Conservation (phyloP, 2,888 invertebrate genomes). For the Neocrepidodera transversa region DNA sequence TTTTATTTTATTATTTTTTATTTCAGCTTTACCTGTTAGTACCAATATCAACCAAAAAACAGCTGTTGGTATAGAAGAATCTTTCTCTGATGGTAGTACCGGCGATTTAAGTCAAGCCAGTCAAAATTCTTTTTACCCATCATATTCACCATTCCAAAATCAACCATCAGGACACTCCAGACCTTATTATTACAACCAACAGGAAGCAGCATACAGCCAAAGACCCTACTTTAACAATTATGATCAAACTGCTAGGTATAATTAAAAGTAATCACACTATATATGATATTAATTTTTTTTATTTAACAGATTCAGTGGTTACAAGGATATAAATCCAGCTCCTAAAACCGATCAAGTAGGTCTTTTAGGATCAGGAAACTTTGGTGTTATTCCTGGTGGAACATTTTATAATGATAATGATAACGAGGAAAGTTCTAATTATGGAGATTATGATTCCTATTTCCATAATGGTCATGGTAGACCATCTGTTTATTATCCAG, state of each 20-base stretch:
- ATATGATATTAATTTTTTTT: neutral
- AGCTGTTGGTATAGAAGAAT: slow-evolving; percentile 10
- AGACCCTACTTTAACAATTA: slow-evolving; percentile 57
- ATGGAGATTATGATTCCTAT: slow-evolving; percentile 62
- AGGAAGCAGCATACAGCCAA: slow-evolving; percentile 69
- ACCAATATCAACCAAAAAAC: no score
- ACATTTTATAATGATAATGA: slow-evolving; percentile 83
- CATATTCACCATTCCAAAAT: slow-evolving; percentile 65
- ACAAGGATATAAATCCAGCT: slow-evolving; percentile 30
- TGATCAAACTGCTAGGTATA: slow-evolving; percentile 27
- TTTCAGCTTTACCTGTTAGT: no score
- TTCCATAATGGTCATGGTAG: slow-evolving; percentile 77
- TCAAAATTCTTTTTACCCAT: slow-evolving; percentile 75
- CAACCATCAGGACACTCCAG: slow-evolving; percentile 69
- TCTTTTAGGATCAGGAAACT: slow-evolving; percentile 82
- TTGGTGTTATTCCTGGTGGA: slow-evolving; percentile 85
- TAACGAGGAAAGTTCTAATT: slow-evolving; percentile 70
- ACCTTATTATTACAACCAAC: slow-evolving; percentile 63
- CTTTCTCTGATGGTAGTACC: slow-evolving; percentile 18
- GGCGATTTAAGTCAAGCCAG: slow-evolving; percentile 52
- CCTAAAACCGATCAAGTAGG: slow-evolving; percentile 21
- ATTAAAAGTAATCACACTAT: neutral
- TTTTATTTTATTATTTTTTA: no score
- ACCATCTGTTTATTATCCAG: slow-evolving; percentile 65
- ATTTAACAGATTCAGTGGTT: slow-evolving; percentile 55